Evolutionary conservation across 2,888 invertebrate genomes (phyloP).

Genomic region (Hololepta plana): DNA sequence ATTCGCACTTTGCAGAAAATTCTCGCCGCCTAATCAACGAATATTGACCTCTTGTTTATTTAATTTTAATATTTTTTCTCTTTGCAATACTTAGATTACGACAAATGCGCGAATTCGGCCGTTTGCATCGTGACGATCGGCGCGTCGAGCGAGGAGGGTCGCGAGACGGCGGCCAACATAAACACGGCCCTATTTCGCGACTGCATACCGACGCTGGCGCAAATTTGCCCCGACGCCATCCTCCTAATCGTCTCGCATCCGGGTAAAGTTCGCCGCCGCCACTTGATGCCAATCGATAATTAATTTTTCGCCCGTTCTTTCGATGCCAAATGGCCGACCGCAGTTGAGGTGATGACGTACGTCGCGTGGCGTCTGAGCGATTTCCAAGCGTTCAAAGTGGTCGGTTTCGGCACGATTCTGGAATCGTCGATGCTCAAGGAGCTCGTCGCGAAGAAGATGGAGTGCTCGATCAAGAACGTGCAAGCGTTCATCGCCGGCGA

Average conservation of each 20-base stretch:
- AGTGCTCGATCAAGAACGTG: constrained; percentile 33
- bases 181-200: constrained; percentile 38
- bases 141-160: constrained; percentile 32
- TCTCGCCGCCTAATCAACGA: neutral
- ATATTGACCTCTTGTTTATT: constrained; percentile 1
- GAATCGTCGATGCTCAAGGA: constrained; percentile 42
- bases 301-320: neutral
- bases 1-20: constrained; percentile 1
- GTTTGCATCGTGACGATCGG: constrained; percentile 44
- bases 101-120: constrained; percentile 31
- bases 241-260: constrained; percentile 38
- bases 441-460: constrained; percentile 35
- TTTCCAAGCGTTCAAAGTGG: constrained; percentile 36
- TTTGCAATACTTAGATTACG: constrained; percentile 27
- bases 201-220: constrained; percentile 38
- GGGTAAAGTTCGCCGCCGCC: constrained; percentile 9
- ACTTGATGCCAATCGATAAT: neutral
- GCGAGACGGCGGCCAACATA: constrained; percentile 30
- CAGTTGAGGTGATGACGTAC: constrained; percentile 43
- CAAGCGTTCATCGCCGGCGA: constrained; percentile 48
- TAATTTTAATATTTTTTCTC: constrained; percentile 2
- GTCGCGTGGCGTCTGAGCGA: constrained; percentile 47
- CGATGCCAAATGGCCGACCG: no score
- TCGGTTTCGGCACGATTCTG: constrained; percentile 44
- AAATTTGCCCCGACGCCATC: constrained; percentile 38